Conservation (phyloP, 2,113 vertebrate species). For the Ailuropoda melanoleuca region DNA sequence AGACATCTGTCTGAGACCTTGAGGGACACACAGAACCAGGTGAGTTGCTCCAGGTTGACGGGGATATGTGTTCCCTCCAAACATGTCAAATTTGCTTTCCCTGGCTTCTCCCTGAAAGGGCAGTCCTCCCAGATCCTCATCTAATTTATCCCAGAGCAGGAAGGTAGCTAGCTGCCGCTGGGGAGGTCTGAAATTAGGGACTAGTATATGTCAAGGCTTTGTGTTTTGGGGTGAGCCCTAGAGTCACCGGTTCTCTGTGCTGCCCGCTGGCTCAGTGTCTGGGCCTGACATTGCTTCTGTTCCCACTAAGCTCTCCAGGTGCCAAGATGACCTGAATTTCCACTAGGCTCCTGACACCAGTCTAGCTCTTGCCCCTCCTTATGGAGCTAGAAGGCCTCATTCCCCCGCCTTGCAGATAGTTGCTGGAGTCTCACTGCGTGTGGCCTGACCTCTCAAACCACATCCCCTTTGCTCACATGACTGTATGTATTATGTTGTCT, state of each 20-base stretch:
- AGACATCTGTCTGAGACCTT: not conserved
- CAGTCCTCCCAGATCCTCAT: not conserved
- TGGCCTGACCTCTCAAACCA: not conserved
- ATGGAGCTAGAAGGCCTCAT: not conserved
- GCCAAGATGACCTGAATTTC: not conserved
- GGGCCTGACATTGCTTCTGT: not conserved
- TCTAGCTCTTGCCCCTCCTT: not conserved
- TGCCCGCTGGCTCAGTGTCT: not conserved
- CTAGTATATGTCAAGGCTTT: too few species aligned
- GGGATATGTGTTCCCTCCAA: not conserved
- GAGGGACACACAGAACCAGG: not conserved
- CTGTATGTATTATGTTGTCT: not conserved
- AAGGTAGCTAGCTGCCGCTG: not conserved
- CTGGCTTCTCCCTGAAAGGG: not conserved
- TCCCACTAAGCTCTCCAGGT: not conserved
- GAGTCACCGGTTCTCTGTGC: fast-evolving
- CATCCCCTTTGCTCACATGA: not conserved
- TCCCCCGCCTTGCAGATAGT: not conserved
- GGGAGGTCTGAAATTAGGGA: not conserved
- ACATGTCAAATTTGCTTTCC: not conserved
- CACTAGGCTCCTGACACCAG: not conserved
- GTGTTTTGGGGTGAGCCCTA: not conserved
- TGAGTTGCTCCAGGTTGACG: not conserved
- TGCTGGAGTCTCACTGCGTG: not conserved
- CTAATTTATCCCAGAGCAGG: not conserved